Evolutionary conservation across 2,113 vertebrate genomes (phyloP), one percentile per base, ranked within the genome.

Genomic region (Labeo rohita): DNA sequence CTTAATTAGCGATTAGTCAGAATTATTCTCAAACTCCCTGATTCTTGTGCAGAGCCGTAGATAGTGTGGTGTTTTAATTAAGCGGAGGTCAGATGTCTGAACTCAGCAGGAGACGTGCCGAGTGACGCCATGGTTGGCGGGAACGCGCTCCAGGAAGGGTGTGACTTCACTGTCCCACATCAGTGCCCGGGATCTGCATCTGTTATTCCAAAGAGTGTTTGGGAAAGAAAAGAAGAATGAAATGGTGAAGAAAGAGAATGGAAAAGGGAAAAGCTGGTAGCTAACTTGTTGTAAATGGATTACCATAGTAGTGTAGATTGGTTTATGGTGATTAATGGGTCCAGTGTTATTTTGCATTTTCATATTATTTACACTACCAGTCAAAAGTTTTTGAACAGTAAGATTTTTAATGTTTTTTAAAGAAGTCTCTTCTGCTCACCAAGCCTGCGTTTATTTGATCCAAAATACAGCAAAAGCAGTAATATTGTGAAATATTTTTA

Each of bases 61-160:
- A 91, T 90, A 89, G 90, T 91, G 90, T 94, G 93, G 92, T 94
- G 93, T 94, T 95, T 95, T 94, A 95, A 95, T 95, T 95, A 95
- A 94, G 92, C 89, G 90, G 90, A 92, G 94, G 95, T 95, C 95
- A 94, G 91, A 93, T 94, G 93, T 94, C 93, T 94, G 93, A 94
- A 94, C 93, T 91, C 94, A 91, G 92, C 90, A 91, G 92, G 93
- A 68, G 92, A 91, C 87, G 88, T 86, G 90, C 90, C 77, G 90
- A 90, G 89, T 87, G 87, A 92, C 89, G 92, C 87, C 83, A 89
- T 88, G 89, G 89, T 94, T 21, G 16, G 52, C 28, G 23, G 52
- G 16, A 56, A 43, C 8, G 2, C 52, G 9, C 36, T 80, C 36
- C 18, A 45, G 54, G 77, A 80, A 80, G 54, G 54, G 54, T 39